A percentile compares a stretch with the other conserved stretches of the same genome.
These are phyloP conservation scores for Carterocephalus palaemon DNA, from an alignment of 2,888 invertebrate species.

Conservation along the genomic window DNA sequence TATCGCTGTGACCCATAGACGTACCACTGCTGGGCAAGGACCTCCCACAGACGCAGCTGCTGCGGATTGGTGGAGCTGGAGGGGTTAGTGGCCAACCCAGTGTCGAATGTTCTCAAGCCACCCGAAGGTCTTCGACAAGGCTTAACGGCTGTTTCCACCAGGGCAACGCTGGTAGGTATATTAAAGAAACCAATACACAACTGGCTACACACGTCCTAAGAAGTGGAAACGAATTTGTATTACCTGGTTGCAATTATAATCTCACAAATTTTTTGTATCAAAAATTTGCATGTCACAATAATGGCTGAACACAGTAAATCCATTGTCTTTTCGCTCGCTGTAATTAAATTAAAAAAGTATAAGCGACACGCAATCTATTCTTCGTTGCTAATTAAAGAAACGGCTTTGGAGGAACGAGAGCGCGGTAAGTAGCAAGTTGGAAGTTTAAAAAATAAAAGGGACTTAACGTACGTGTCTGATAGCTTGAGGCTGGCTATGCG, in stretches of 20 bases:
- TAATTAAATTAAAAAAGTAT: conserved; percentile 76
- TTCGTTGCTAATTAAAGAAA: conserved; percentile 76
- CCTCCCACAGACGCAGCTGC: too few species aligned
- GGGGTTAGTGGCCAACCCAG: too few species aligned
- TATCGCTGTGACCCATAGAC: too few species aligned
- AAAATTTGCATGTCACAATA: conserved; percentile 62
- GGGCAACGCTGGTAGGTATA: too few species aligned
- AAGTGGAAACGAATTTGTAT: conserved; percentile 52
- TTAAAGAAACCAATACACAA: too few species aligned
- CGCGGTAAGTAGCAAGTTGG: conserved; percentile 74
- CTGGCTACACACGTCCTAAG: conserved; percentile 57
- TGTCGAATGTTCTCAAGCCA: too few species aligned
- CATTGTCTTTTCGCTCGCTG: conserved; percentile 61
- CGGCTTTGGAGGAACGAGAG: conserved; percentile 65
- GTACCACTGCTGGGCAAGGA: too few species aligned
- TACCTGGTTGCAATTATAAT: conserved; percentile 52
- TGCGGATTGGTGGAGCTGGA: too few species aligned
- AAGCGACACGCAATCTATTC: conserved; percentile 73
- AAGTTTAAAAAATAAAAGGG: conserved; percentile 61
- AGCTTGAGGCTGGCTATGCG: too few species aligned
- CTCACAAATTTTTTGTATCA: not conserved
- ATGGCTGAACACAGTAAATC: conserved; percentile 63
- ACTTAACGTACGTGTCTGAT: conserved; percentile 25
- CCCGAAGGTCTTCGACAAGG: too few species aligned
- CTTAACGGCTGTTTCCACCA: too few species aligned